Evolutionary conservation across 2,797 vertebrate species (phyloP).

Genomic region (Euthynnus affinis): DNA sequence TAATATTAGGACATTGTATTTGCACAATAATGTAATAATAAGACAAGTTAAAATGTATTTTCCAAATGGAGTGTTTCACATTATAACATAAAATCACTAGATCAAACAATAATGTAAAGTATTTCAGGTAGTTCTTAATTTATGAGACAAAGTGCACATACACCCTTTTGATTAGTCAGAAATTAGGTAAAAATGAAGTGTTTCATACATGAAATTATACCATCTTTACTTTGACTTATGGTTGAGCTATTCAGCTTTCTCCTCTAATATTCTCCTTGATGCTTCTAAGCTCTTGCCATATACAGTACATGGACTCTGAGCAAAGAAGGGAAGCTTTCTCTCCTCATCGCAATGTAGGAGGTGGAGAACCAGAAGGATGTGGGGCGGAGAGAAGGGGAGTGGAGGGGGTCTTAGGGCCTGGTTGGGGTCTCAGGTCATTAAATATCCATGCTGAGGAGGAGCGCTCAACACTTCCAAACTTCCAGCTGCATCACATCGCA

Average conservation of each 20-base stretch:
- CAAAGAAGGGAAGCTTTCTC: slow-evolving; percentile 65
- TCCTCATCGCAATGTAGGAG: slow-evolving; percentile 56
- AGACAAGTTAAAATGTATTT: not conserved
- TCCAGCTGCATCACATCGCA: slow-evolving; percentile 65
- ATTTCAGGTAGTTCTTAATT: not conserved
- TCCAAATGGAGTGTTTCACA: not conserved
- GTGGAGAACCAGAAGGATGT: slow-evolving; percentile 75
- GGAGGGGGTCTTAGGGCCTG: slow-evolving; percentile 59
- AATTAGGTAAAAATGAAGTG: slow-evolving; percentile 31
- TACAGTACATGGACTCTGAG: slow-evolving; percentile 58
- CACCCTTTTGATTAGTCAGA: slow-evolving; percentile 8
- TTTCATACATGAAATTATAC: slow-evolving; percentile 35
- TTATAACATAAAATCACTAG: not conserved
- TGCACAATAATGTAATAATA: not conserved
- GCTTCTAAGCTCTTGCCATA: slow-evolving; percentile 58
- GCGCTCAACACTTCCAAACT: slow-evolving; percentile 71
- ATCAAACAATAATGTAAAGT: not conserved
- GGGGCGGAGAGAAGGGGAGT: slow-evolving; percentile 33
- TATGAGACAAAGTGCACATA: slow-evolving; percentile 23
- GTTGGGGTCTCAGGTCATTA: slow-evolving; percentile 82
- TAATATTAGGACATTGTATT: not conserved
- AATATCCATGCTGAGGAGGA: slow-evolving; percentile 85
- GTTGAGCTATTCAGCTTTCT: slow-evolving; percentile 32
- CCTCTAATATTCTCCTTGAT: slow-evolving; percentile 74
- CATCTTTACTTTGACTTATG: slow-evolving; percentile 30